A percentile compares a stretch with the other conserved stretches of the same genome.
Conservation (phyloP, 1,140 invertebrate species). For the Aphelinus atriplicis region DNA sequence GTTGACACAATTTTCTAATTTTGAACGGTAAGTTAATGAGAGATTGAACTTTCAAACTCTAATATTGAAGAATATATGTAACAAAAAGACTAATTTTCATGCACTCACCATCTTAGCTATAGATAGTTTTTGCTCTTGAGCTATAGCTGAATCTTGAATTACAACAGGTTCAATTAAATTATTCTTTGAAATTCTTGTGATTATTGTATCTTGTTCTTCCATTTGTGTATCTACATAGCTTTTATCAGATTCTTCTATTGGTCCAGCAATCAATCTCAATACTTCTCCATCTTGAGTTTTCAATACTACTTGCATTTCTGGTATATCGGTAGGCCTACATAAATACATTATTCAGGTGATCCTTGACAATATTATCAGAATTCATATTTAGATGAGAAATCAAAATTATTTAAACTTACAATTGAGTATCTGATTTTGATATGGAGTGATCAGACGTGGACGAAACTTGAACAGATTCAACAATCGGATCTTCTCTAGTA, state of each 20-base stretch:
- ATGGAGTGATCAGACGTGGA: neutral
- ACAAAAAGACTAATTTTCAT: neutral
- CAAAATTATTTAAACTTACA: conserved; percentile 2
- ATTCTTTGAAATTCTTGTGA: conserved; percentile 49
- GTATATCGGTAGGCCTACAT: conserved; percentile 56
- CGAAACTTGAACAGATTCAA: neutral
- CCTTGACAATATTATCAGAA: neutral
- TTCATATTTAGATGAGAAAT: neutral
- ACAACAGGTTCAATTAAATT: conserved; percentile 12
- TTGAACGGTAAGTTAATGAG: no score
- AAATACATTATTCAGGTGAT: neutral
- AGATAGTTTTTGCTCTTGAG: conserved; percentile 41
- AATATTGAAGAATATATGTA: neutral
- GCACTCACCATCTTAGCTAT: conserved; percentile 60
- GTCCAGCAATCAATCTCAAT: conserved; percentile 63
- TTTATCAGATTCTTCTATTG: conserved; percentile 47
- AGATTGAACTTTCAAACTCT: no score
- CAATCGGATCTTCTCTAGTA: neutral
- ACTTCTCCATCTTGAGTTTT: conserved; percentile 66
- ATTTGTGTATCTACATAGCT: neutral
- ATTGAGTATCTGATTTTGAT: neutral
- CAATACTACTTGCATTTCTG: conserved; percentile 64
- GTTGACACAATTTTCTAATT: no score
- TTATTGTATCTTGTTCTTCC: conserved; percentile 37
- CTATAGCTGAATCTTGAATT: neutral